Evolutionary conservation across 35 echinoderm and acorn worm species (phyloP), one percentile per base, ranked within the genome.

Genomic region (Holothuria glaberrima): DNA sequence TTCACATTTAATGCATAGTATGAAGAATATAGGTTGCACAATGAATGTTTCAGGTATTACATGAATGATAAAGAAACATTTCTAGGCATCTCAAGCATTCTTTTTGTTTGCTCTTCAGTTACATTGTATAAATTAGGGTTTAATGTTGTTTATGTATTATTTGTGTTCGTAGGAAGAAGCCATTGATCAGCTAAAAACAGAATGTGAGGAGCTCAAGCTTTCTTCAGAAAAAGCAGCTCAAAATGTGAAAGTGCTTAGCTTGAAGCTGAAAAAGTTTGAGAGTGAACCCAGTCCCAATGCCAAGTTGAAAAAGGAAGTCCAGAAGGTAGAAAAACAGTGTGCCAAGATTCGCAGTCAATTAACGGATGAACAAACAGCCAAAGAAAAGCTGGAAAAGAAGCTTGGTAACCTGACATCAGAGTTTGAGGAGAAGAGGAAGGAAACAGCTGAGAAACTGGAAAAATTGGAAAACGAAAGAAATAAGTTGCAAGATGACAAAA

Each of bases 141-240:
- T 54, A 54, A 9, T 14, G 10, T n/a, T n/a, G n/a, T n/a, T 68
- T 76, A 41, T 54, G 13, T 54, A 6, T 81, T 21, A 69, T 81
- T 50, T 54, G 27, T 50, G 19, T 81, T 62, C 35, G 63, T 86
- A 95, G 94, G 90, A 89, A 58, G 94, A 95, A 33, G 68, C 63
- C 28, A 78, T 95, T 48, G 57, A 92, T 34, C 58, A 87, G 18
- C 52, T 89, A 14, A 95, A 89, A 75, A 71, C 85, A 33, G 86
- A 95, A 72, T 92, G 79, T 44, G 94, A 95, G 30, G 59, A 95
- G 64, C 86, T 95, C 24, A 95, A 92, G 50, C 85, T 95, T 6
- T 81, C 75, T 1, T 35, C 83, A 19, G 94, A 95, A 57, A 95
- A 92, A 41, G 73, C 94, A 4, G 78, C 86, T 36, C 94, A 95